These are phyloP conservation scores for Leptopilina drosophilae DNA, from an alignment of 2,888 invertebrate genomes.

Conservation along the genomic window DNA sequence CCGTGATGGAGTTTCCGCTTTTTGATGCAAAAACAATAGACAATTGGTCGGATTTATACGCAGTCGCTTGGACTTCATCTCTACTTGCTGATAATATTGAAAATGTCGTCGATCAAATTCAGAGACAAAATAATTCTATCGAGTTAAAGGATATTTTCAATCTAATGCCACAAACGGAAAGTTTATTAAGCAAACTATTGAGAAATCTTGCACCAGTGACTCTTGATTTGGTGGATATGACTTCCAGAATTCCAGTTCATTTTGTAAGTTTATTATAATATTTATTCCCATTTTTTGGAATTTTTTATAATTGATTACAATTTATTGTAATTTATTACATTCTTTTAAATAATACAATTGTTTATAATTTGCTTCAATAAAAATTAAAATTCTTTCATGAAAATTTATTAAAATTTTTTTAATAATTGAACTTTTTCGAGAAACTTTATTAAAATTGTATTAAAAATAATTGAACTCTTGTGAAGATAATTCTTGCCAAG, in stretches of 20 bases:
- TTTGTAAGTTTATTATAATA: constrained; percentile 56
- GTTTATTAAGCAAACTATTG: constrained; percentile 60
- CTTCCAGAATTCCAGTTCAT: constrained; percentile 60
- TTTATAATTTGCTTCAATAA: too few species aligned
- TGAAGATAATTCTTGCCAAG: too few species aligned
- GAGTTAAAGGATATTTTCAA: constrained; percentile 57
- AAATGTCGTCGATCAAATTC: constrained; percentile 64
- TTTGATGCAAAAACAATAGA: constrained; percentile 61
- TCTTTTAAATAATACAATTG: too few species aligned
- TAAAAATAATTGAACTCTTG: too few species aligned
- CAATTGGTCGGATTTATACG: constrained; percentile 64
- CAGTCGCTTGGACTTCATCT: constrained; percentile 65
- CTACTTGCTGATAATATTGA: constrained; percentile 65
- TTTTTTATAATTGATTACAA: too few species aligned
- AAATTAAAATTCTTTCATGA: too few species aligned
- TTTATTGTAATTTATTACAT: too few species aligned
- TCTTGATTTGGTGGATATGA: constrained; percentile 65
- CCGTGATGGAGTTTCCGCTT: constrained; percentile 66
- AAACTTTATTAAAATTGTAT: too few species aligned
- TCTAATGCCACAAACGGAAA: constrained; percentile 68
- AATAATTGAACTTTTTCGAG: too few species aligned
- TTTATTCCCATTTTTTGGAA: too few species aligned
- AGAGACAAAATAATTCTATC: constrained; percentile 55
- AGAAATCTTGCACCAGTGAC: constrained; percentile 65
- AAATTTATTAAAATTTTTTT: too few species aligned